Percentiles rank a stretch among this genome's conserved stretches.
These are phyloP conservation scores for Aplysina aerophoba DNA, from an alignment of 37 sponge, comb jelly and placozoan genomes.

Conservation along the genomic window DNA sequence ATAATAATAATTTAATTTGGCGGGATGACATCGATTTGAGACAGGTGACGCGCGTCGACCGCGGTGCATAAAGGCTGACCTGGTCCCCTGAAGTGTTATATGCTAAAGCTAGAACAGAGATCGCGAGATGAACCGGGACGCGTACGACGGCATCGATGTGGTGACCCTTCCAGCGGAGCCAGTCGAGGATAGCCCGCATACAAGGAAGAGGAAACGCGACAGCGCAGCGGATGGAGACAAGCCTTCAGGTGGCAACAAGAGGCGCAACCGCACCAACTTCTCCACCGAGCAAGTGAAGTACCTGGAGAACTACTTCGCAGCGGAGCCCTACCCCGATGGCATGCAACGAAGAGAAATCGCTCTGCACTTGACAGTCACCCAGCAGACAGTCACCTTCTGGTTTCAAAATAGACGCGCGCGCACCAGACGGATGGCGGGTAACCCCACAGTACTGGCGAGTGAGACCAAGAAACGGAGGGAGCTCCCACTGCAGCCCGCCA, in stretches of 20 bases:
- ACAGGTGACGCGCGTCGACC: too few relatives aligned
- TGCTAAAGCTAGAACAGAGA: too few relatives aligned
- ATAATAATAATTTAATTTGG: too few relatives aligned
- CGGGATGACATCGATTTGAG: too few relatives aligned
- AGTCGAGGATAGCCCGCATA: background rate
- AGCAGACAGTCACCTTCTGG: conserved; percentile 10
- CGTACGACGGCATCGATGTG: too few relatives aligned
- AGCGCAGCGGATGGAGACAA: background rate
- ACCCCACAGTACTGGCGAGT: background rate
- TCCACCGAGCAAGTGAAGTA: conserved; percentile 27
- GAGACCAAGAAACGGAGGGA: background rate
- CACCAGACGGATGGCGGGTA: too few relatives aligned
- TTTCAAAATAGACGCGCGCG: conserved; percentile 24
- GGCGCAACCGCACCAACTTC: conserved; percentile 29
- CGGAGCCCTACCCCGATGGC: conserved; percentile 22
- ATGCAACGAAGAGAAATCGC: background rate
- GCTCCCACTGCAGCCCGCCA: background rate
- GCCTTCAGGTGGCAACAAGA: background rate
- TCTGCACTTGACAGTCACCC: background rate
- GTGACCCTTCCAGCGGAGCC: background rate
- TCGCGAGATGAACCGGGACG: too few relatives aligned
- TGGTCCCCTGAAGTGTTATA: too few relatives aligned
- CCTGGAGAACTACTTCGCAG: conserved; percentile 3
- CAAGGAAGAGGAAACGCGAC: background rate
- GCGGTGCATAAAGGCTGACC: too few relatives aligned